These are phyloP conservation scores for Trichomycterus rosablanca DNA, from an alignment of 2,113 vertebrate genomes.

Conservation along the genomic window DNA sequence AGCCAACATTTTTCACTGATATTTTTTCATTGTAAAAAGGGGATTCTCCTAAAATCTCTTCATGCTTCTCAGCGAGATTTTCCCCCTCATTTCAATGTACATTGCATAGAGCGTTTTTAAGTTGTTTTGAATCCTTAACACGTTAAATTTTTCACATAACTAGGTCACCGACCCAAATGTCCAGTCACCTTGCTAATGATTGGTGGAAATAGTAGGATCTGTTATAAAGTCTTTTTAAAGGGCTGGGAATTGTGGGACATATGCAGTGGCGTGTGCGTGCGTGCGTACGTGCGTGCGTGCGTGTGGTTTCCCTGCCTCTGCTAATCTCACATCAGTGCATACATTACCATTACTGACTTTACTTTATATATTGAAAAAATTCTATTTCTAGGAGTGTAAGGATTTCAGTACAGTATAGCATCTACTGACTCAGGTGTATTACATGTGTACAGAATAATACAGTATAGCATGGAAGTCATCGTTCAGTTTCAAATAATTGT, in stretches of 20 bases:
- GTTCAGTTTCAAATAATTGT: too few relatives aligned
- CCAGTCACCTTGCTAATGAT: slow-evolving; percentile 39
- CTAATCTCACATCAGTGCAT: too few relatives aligned
- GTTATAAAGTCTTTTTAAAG: slow-evolving; percentile 15
- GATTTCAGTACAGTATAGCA: too few relatives aligned
- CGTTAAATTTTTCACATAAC: slow-evolving; percentile 46
- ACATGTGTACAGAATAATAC: too few relatives aligned
- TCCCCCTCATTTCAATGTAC: too few relatives aligned
- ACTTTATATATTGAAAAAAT: too few relatives aligned
- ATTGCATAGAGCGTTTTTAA: slow-evolving; percentile 17
- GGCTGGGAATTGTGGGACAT: slow-evolving; percentile 16
- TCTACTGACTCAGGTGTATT: too few relatives aligned
- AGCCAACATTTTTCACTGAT: background rate
- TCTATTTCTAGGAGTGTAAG: too few relatives aligned
- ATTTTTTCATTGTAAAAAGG: background rate
- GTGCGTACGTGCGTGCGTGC: too few relatives aligned
- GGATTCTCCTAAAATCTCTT: slow-evolving; percentile 6
- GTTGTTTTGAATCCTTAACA: slow-evolving; percentile 18
- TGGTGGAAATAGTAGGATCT: slow-evolving; percentile 18
- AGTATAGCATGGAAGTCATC: too few relatives aligned
- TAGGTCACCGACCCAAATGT: slow-evolving; percentile 50
- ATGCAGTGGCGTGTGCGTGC: background rate
- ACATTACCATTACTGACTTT: too few relatives aligned
- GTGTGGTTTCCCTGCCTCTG: too few relatives aligned
- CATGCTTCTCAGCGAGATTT: background rate